Evolutionary conservation across 2,113 vertebrate species (phyloP), one percentile per base, ranked within the genome.

Genomic region (Narcine bancroftii): DNA sequence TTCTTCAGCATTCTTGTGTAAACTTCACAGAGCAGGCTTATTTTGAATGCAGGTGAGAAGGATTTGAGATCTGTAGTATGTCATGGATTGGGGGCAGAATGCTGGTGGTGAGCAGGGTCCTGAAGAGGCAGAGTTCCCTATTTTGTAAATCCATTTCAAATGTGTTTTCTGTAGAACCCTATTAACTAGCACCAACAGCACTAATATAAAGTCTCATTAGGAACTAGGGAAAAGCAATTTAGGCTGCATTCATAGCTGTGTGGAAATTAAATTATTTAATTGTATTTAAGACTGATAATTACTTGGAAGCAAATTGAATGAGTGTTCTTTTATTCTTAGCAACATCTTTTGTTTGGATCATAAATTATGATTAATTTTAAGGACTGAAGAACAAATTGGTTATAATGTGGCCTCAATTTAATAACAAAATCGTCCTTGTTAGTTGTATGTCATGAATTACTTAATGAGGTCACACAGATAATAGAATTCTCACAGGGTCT

Each of bases 371-470:
- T 69, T 69, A 3, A 71, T 91, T 91, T n/a, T 66, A 45, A 6
- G 65, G 89, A 91, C 65, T 71, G 26, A 91, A 69, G 39, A 91
- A 91, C 89, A 45, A 91, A 91, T 91, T 71, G 42, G 65, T 91
- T 69, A 45, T 69, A 69, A 91, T 91, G 89, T 91, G 89, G 63
- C 89, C 63, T 69, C 63, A 29, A 89, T 89, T 36, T 65, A 89
- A 91, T 71, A 47, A 91, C 65, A 91, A 39, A 69, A 91, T 91
- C 36, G 21, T 45, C 89, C 89, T 91, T 91, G 89, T 91, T 91
- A 91, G 63, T 42, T 42, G 65, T 33, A 47, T 63, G 89, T 91
- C 89, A 91, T 47, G 63, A 87, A 87, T 87, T 87, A 87, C 81
- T 63, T 87, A 87, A 75, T 39, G 81, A 87, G 81, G 81, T 87